Percentiles rank a stretch among this genome's conserved stretches.
These are phyloP conservation scores for Aeoliscus strigatus DNA, from an alignment of 2,797 vertebrate genomes.

Conservation along the genomic window DNA sequence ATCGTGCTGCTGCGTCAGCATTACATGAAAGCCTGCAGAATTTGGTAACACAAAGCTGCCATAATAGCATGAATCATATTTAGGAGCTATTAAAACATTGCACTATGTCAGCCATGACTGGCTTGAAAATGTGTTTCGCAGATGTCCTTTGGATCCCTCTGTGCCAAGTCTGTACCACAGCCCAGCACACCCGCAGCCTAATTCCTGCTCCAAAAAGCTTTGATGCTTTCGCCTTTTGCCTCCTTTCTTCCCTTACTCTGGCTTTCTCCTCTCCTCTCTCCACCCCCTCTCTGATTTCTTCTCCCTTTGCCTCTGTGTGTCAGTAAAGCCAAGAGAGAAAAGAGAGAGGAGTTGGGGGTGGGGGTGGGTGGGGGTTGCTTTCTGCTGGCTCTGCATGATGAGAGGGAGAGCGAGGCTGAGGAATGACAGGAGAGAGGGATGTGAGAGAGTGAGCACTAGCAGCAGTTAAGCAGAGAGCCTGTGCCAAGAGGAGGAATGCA, in stretches of 20 bases:
- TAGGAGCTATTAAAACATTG: constrained; percentile 41
- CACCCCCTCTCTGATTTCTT: constrained; percentile 58
- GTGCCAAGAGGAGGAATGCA: constrained; percentile 78
- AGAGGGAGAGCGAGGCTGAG: constrained; percentile 60
- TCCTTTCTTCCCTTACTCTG: constrained; percentile 40
- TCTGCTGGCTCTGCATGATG: constrained; percentile 80
- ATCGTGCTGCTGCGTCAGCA: constrained; percentile 67
- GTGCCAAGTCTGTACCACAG: constrained; percentile 30
- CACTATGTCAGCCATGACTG: constrained; percentile 25
- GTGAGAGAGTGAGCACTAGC: constrained; percentile 65
- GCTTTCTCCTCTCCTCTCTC: constrained; percentile 38
- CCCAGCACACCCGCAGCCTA: constrained; percentile 37
- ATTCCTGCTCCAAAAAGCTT: constrained; percentile 49
- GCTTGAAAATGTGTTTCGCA: constrained; percentile 26
- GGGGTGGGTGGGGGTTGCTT: constrained; percentile 47
- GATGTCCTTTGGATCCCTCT: constrained; percentile 40
- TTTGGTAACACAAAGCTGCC: constrained; percentile 44
- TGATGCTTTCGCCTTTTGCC: constrained; percentile 44
- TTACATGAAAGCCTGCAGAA: constrained; percentile 47
- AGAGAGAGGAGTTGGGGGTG: no score
- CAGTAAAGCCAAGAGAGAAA: constrained; percentile 62
- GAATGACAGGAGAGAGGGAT: constrained; percentile 38
- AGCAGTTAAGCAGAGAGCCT: constrained; percentile 73
- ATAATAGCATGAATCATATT: constrained; percentile 36
- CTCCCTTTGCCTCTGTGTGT: constrained; percentile 57